phyloP scores from a whole-genome alignment of 2,888 invertebrate genomes.

The Stratiomys singularior region DNA sequence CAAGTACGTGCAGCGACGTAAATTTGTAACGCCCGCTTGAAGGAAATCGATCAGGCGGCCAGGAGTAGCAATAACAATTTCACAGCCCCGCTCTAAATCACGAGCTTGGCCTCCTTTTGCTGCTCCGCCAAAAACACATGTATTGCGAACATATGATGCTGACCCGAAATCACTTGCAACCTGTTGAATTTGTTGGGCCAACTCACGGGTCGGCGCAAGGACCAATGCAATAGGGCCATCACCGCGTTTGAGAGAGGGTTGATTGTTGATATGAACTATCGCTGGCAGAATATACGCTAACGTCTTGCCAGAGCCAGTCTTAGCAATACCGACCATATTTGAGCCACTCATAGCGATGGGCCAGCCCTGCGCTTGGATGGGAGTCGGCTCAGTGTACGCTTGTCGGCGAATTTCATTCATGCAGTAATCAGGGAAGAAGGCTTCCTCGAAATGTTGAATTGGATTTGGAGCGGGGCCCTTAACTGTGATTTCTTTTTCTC shows the following conservation, averaged over 20 bases:
- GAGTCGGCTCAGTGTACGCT: slow-evolving; percentile 80
- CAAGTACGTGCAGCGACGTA: slow-evolving; percentile 82
- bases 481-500: slow-evolving; percentile 77
- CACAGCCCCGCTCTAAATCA: slow-evolving; percentile 81
- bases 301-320: slow-evolving; percentile 85
- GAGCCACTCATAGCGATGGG: slow-evolving; percentile 85
- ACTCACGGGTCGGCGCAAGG: slow-evolving; percentile 81
- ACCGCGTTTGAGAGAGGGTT: slow-evolving; percentile 77
- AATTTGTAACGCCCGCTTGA: slow-evolving; percentile 77
- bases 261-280: slow-evolving; percentile 87
- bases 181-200: slow-evolving; percentile 84
- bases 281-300: slow-evolving; percentile 83
- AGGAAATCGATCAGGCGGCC: slow-evolving; percentile 88
- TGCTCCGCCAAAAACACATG: slow-evolving; percentile 94
- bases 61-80: slow-evolving; percentile 90
- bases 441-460: slow-evolving; percentile 82
- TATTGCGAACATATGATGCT: slow-evolving; percentile 79
- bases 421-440: slow-evolving; percentile 80
- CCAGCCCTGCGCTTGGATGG: slow-evolving; percentile 89
- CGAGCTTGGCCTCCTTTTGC: slow-evolving; percentile 80
- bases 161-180: slow-evolving; percentile 86
- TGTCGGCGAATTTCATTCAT: slow-evolving; percentile 72
- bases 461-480: slow-evolving; percentile 81
- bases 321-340: slow-evolving; percentile 87
- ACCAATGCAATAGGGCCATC: slow-evolving; percentile 88